Evolutionary conservation across 2,888 invertebrate species (phyloP).

Genomic region (Seladonia tumulorum): DNA sequence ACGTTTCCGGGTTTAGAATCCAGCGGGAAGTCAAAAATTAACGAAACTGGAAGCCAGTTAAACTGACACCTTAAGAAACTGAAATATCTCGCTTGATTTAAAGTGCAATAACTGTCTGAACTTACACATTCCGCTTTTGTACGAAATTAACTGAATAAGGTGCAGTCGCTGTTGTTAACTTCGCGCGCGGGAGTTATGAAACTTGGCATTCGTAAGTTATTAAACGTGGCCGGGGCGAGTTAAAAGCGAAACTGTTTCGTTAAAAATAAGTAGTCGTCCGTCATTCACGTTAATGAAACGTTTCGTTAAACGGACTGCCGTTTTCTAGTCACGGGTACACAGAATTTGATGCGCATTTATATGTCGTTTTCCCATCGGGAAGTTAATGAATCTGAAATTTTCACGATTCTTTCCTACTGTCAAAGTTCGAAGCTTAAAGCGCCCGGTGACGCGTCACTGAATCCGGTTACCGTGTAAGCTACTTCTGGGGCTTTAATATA

Average conservation of each 20-base stretch:
- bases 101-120: constrained; percentile 23
- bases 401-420: background rate
- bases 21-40: background rate
- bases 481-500: background rate
- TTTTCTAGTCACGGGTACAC: background rate
- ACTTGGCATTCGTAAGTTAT: background rate
- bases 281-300: background rate
- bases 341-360: background rate
- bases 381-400: background rate
- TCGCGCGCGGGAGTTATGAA: background rate
- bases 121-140: background rate
- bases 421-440: background rate
- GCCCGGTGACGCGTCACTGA: background rate
- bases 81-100: constrained; percentile 10
- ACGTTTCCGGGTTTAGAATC: background rate
- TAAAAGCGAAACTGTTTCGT: constrained; percentile 15
- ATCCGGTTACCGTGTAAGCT: background rate
- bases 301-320: background rate
- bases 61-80: background rate
- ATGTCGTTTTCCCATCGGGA: background rate
- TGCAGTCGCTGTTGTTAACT: background rate
- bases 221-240: background rate
- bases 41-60: background rate
- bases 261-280: background rate
- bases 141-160: constrained; percentile 18